phyloP scores from a whole-genome alignment of 2,797 vertebrate species.

The Xenops minutus region DNA sequence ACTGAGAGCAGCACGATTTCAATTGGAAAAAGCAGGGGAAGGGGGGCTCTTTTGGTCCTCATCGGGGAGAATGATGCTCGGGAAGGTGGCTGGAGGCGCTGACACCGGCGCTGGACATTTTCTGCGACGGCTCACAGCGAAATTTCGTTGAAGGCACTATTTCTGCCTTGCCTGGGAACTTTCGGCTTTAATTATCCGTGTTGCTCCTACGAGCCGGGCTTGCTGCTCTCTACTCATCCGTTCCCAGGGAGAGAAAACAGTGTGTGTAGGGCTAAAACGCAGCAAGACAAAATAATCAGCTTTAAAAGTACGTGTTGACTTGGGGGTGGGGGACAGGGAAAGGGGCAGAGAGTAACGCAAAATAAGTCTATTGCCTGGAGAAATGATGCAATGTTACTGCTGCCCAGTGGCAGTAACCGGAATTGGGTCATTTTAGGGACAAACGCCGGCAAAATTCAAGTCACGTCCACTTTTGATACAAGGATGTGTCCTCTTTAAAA shows the following conservation, averaged over 20 bases:
- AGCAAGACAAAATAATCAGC: conserved; percentile 42
- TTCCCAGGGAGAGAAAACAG: not conserved
- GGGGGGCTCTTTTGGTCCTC: not conserved
- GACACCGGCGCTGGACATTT: not conserved
- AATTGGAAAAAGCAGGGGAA: not conserved
- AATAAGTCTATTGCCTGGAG: conserved; percentile 42
- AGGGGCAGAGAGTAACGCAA: not conserved
- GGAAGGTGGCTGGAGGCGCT: not conserved
- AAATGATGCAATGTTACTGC: conserved; percentile 58
- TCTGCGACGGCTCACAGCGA: not conserved
- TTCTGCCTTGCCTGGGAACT: conserved; percentile 7
- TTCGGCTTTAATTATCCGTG: conserved; percentile 15
- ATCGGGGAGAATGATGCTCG: not conserved
- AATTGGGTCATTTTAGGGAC: conserved; percentile 64
- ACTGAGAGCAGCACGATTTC: not conserved
- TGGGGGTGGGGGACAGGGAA: not conserved
- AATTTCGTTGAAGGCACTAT: conserved; percentile 44
- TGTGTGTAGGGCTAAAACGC: not conserved
- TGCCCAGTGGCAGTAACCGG: conserved; percentile 59
- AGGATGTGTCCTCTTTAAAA: conserved; percentile 64
- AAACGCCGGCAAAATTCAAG: conserved; percentile 41
- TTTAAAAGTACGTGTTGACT: not conserved
- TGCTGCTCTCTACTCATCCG: not conserved
- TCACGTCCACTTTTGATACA: conserved; percentile 39
- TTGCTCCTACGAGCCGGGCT: not conserved